A percentile compares a stretch with the other conserved stretches of the same genome.
phyloP scores from a whole-genome alignment of 2,113 vertebrate genomes.

The Oncorhynchus gorbuscha region DNA sequence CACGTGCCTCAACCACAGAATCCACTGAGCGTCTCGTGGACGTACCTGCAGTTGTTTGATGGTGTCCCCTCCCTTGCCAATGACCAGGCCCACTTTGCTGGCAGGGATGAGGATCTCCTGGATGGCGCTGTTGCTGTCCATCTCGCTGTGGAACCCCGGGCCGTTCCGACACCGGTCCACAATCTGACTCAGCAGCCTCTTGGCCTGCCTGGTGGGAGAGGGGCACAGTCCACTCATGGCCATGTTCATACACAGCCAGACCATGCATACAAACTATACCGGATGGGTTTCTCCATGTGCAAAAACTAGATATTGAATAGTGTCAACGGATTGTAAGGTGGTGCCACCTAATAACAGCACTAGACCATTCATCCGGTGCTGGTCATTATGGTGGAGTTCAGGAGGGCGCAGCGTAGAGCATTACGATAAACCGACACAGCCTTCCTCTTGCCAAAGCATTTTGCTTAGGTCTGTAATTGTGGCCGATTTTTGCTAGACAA shows the following conservation, averaged over 20 bases:
- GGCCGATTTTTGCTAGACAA: too few species aligned
- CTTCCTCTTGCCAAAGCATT: too few species aligned
- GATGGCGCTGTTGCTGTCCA: conserved; percentile 87
- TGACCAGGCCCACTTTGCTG: conserved; percentile 97
- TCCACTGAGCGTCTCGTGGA: neutral
- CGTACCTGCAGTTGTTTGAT: conserved; percentile 96
- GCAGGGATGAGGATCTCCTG: conserved; percentile 97
- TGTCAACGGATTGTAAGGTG: too few species aligned
- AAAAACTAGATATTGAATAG: too few species aligned
- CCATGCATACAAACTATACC: too few species aligned
- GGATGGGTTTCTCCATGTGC: too few species aligned
- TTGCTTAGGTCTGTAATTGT: too few species aligned
- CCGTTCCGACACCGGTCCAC: conserved; percentile 97
- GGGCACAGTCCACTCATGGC: neutral
- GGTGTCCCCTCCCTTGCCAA: conserved; percentile 97
- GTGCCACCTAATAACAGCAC: too few species aligned
- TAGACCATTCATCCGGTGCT: too few species aligned
- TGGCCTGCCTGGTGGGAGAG: conserved; percentile 87
- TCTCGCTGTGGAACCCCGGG: conserved; percentile 89
- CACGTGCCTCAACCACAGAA: neutral
- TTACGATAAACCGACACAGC: too few species aligned
- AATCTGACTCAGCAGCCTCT: conserved; percentile 92
- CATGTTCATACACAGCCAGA: neutral
- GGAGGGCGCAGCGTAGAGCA: too few species aligned
- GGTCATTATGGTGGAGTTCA: too few species aligned